Evolutionary conservation across 2,888 invertebrate genomes (phyloP).

Genomic region (Sceliomorpha sp.): DNA sequence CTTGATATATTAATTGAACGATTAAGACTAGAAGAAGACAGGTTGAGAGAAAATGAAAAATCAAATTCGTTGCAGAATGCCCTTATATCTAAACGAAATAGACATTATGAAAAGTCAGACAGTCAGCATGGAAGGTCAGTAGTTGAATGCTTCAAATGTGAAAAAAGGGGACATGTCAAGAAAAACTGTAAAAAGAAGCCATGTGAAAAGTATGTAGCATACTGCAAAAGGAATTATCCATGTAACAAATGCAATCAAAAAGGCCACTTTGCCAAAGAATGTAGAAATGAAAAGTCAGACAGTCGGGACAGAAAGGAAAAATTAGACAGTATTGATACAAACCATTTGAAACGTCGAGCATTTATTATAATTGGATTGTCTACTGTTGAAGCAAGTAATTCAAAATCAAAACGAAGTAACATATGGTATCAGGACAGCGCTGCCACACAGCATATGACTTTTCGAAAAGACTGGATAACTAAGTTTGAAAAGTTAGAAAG

Average conservation of each 20-base stretch:
- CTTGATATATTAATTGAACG: conserved; percentile 25
- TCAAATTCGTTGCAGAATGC: neutral
- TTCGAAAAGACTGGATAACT: conserved; percentile 57
- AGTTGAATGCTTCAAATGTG: conserved; percentile 35
- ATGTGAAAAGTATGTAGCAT: conserved; percentile 55
- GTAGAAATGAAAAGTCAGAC: too few species aligned
- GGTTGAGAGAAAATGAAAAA: conserved; percentile 50
- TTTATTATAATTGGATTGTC: conserved; percentile 52
- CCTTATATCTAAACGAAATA: conserved; percentile 1
- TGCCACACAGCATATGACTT: conserved; percentile 65
- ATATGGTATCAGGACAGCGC: conserved; percentile 63
- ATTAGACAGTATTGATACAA: conserved; percentile 22
- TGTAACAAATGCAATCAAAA: conserved; percentile 63
- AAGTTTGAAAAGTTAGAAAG: conserved; percentile 49
- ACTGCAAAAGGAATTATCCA: conserved; percentile 61
- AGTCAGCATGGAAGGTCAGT: neutral
- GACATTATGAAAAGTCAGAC: neutral
- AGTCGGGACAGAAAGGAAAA: conserved; percentile 57
- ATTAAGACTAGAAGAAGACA: conserved; percentile 39
- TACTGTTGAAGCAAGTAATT: conserved; percentile 35
- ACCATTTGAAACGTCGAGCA: conserved; percentile 37
- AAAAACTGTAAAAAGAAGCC: conserved; percentile 55
- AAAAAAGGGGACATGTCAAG: conserved; percentile 55
- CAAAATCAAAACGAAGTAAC: conserved; percentile 27
- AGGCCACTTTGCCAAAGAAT: too few species aligned